Evolutionary conservation across 2,888 invertebrate species (phyloP).

Genomic region (Tridacna crocea): DNA sequence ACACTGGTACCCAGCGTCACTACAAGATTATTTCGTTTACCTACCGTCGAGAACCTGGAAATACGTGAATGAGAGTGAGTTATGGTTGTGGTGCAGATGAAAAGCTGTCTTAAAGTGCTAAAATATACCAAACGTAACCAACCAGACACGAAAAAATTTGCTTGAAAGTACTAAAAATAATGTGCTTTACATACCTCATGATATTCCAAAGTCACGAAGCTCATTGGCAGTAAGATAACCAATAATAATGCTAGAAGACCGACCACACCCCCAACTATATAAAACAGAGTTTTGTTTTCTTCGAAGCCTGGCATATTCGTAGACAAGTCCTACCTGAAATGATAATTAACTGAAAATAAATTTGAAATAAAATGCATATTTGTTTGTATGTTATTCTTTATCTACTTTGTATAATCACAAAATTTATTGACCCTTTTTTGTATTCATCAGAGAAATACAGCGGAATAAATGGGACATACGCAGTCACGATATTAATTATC

Average conservation of each 20-base stretch:
- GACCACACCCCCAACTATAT: constrained; percentile 27
- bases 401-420: too few species aligned
- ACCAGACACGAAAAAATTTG: not conserved
- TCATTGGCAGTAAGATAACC: constrained; percentile 75
- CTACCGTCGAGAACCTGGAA: not conserved
- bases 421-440: too few species aligned
- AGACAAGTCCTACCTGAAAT: too few species aligned
- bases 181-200: constrained; percentile 68
- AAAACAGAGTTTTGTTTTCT: constrained; percentile 8
- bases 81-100: not conserved
- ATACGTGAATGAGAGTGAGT: not conserved
- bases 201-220: constrained; percentile 74
- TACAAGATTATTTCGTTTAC: too few species aligned
- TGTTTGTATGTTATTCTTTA: too few species aligned
- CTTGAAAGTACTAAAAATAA: not conserved
- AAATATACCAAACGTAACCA: not conserved
- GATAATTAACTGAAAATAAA: too few species aligned
- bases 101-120: not conserved
- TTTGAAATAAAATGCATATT: too few species aligned
- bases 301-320: not conserved
- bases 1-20: too few species aligned
- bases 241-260: constrained; percentile 53
- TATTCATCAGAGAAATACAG: too few species aligned
- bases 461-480: too few species aligned
- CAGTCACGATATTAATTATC: too few species aligned